These are phyloP conservation scores for Reinhardtius hippoglossoides DNA, from an alignment of 2,113 vertebrate species.

Conservation along the genomic window DNA sequence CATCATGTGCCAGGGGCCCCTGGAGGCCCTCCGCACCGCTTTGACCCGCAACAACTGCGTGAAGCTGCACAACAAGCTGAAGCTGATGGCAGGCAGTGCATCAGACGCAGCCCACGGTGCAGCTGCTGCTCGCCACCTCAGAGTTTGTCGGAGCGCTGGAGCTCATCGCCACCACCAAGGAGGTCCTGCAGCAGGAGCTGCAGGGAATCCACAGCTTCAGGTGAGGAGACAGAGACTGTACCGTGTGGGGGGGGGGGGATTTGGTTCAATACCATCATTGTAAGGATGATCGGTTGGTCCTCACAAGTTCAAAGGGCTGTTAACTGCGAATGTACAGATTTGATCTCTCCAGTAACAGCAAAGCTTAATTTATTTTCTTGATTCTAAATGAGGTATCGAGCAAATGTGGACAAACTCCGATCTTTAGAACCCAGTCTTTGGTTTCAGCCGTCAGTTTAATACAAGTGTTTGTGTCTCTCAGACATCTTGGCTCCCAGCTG, in stretches of 20 bases:
- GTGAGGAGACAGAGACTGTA: conserved; percentile 71
- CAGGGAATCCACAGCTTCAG: conserved; percentile 98
- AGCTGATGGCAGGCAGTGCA: conserved; percentile 98
- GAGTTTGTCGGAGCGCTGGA: conserved; percentile 98
- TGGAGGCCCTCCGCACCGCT: conserved; percentile 88
- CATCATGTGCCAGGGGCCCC: conserved; percentile 93
- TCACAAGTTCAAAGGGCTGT: too few species aligned
- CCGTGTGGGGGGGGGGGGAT: too few species aligned
- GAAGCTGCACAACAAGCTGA: conserved; percentile 93
- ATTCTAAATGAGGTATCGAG: too few species aligned
- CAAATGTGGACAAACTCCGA: too few species aligned
- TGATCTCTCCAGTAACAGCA: too few species aligned
- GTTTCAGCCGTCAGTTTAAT: too few species aligned
- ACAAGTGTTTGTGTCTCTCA: conserved; percentile 60
- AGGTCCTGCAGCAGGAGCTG: conserved; percentile 98
- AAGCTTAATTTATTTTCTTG: too few species aligned
- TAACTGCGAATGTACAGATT: too few species aligned
- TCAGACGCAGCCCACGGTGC: conserved; percentile 99
- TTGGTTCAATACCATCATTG: too few species aligned
- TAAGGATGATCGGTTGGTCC: too few species aligned
- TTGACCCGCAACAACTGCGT: conserved; percentile 93
- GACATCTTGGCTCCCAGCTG: conserved; percentile 98
- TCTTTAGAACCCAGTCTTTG: too few species aligned
- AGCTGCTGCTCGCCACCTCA: conserved; percentile 94
- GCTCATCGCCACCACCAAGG: conserved; percentile 97